Evolutionary conservation across 2,113 vertebrate species (phyloP), one percentile per base, ranked within the genome.

Genomic region (Balaeniceps rex): DNA sequence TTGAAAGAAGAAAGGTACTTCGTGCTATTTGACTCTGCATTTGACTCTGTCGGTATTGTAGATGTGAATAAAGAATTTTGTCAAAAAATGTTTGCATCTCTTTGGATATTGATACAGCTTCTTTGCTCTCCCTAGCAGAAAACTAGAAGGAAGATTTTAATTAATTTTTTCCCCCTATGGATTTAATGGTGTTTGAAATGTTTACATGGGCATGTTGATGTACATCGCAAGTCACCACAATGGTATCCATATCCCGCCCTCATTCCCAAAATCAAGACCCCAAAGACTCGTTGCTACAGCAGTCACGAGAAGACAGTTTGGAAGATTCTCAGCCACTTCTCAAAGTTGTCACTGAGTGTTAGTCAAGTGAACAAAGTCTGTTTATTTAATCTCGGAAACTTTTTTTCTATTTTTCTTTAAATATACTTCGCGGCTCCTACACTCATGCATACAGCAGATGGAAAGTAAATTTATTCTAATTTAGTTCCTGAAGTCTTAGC

Each of bases 171-270:
- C 6, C 1, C 4, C 3, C 68, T 12, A 4, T 44, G 80, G 68
- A 66, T 86, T 80, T 83, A n/a, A 29, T 16, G 22, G 34, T 34
- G 38, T 78, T 63, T 31, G 17, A 78, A 68, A 55, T 7, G 6
- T 46, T 85, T 61, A 33, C 12, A 14, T 0, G 15, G 46, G 33
- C 29, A 21, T 0, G 0, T 4, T 33, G 36, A 29, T 51, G 46
- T 36, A 44, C 42, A 22, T 5, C 6, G 2, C 29, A 60, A 40
- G 24, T n/a, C 54, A 66, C 36, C 34, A 44, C 46, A n/a, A 9
- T 2, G 46, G 7, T 6, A n/a, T 17, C 75, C n/a, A 19, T 9
- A 34, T 7, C 4, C 7, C 17, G 36, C 6, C 22, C 8, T 82
- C 26, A 34, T 52, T 8, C 38, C 29, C 70, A 51, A 19, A 75